Evolutionary conservation across 2,888 invertebrate genomes (phyloP).

Genomic region (Graphium colonna): DNA sequence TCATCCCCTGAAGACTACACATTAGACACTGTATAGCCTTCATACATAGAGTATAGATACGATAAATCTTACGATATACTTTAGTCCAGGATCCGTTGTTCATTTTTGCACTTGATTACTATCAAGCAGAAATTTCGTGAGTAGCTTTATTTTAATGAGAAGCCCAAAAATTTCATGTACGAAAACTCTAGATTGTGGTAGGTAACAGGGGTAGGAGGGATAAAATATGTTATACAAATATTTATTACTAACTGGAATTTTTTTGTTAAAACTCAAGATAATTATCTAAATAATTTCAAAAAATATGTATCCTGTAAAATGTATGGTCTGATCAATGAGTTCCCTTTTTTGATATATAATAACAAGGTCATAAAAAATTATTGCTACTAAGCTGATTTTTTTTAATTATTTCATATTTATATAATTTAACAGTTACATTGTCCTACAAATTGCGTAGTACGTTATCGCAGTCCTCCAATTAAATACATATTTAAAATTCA

Average conservation of each 20-base stretch:
- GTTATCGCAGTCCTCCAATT: not conserved
- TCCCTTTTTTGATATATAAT: no score
- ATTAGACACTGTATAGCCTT: no score
- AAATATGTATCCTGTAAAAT: no score
- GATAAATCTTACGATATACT: no score
- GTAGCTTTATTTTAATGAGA: not conserved
- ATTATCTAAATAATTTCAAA: not conserved
- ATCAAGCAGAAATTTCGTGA: not conserved
- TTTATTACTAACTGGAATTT: not conserved
- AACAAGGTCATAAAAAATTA: no score
- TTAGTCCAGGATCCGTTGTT: no score
- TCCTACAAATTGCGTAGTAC: no score
- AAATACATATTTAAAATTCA: not conserved
- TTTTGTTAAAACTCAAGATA: not conserved
- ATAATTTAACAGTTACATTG: not conserved
- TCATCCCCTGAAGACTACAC: no score
- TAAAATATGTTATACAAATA: not conserved
- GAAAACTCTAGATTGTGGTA: conserved; percentile 5
- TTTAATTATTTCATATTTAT: not conserved
- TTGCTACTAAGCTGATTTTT: not conserved
- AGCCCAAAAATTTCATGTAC: not conserved
- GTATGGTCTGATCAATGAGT: no score
- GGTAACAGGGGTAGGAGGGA: not conserved
- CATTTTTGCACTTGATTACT: not conserved
- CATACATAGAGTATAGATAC: no score